Conservation (phyloP, 2,797 vertebrate species). For the Otolemur crassicaudatus region DNA sequence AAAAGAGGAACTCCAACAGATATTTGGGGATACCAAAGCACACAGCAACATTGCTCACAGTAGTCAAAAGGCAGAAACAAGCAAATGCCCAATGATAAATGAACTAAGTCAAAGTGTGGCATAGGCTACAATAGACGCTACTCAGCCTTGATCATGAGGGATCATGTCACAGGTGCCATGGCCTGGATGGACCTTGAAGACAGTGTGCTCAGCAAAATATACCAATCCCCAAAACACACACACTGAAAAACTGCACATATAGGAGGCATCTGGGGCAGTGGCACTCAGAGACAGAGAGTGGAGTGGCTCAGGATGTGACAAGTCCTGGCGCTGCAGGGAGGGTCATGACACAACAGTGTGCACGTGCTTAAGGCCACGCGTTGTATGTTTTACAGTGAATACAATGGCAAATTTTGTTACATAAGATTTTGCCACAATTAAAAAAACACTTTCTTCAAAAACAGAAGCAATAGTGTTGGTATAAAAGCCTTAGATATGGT, state of each 20-base stretch:
- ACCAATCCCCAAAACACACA: background rate
- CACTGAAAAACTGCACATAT: background rate
- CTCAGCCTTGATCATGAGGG: background rate
- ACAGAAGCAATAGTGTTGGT: background rate
- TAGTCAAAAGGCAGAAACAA: background rate
- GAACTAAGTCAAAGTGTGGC: background rate
- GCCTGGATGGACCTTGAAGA: background rate
- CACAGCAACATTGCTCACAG: background rate
- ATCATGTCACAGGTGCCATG: background rate
- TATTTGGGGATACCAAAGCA: background rate
- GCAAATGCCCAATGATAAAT: too few relatives aligned
- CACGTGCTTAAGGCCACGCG: background rate
- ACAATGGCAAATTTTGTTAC: background rate
- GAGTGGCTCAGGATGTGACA: background rate
- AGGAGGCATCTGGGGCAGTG: background rate
- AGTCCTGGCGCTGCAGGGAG: background rate
- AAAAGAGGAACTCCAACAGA: background rate
- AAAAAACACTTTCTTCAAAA: background rate
- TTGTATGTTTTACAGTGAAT: background rate
- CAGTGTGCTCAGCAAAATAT: background rate
- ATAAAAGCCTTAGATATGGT: background rate
- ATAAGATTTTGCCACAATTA: background rate
- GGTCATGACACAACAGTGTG: background rate
- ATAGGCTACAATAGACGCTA: background rate
- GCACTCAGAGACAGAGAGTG: background rate